Evolutionary conservation across 2,797 vertebrate genomes (phyloP).

Genomic region (Protonibea diacanthus): DNA sequence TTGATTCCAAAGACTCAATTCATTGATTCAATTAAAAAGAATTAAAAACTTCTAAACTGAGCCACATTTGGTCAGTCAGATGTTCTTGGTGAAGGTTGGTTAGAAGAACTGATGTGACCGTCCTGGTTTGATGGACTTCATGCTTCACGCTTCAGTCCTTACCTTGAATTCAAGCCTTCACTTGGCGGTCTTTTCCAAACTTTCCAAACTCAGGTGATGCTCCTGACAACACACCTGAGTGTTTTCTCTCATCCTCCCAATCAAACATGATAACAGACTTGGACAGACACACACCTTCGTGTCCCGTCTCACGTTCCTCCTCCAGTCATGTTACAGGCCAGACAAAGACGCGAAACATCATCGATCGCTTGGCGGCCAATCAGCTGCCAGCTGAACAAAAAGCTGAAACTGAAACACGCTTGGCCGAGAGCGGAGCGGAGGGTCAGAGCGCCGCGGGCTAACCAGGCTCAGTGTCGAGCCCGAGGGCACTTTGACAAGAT

Average conservation of each 20-base stretch:
- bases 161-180: background rate
- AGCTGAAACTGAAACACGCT: conserved; percentile 52
- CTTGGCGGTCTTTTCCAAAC: background rate
- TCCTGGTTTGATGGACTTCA: too few species aligned
- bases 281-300: background rate
- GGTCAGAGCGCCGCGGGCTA: conserved; percentile 1
- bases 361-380: conserved; percentile 19
- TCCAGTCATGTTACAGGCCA: conserved; percentile 37
- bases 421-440: conserved; percentile 36
- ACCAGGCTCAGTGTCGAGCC: background rate
- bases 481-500: conserved; percentile 5
- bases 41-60: too few species aligned
- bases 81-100: too few species aligned
- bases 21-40: too few species aligned
- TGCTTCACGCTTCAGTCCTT: background rate
- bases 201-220: background rate
- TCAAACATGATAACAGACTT: background rate
- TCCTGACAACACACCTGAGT: conserved; percentile 2
- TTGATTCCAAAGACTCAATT: too few species aligned
- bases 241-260: background rate
- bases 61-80: too few species aligned
- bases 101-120: too few species aligned
- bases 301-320: conserved; percentile 40
- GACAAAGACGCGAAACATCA: conserved; percentile 48
- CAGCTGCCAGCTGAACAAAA: conserved; percentile 62